These are phyloP conservation scores for Turdus rufiventris DNA, from an alignment of 2,113 vertebrate species.

Conservation along the genomic window DNA sequence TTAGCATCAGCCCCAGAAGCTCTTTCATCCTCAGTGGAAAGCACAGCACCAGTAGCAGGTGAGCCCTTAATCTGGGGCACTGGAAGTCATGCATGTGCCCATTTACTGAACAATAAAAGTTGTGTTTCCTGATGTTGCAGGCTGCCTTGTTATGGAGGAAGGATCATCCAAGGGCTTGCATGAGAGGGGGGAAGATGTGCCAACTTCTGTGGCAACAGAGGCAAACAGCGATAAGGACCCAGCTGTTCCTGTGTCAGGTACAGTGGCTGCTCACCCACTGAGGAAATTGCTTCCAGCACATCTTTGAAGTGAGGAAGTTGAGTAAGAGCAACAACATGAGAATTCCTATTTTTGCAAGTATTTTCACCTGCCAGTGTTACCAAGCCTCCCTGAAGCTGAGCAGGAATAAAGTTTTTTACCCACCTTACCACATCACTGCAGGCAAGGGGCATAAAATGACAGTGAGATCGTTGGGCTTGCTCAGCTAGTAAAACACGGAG, in stretches of 20 bases:
- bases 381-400: background rate
- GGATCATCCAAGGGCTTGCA: background rate
- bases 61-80: background rate
- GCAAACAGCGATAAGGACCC: background rate
- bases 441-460: background rate
- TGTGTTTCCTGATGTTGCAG: background rate
- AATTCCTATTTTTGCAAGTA: background rate
- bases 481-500: background rate
- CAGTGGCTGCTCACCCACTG: accelerated
- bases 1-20: background rate
- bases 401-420: background rate
- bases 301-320: background rate
- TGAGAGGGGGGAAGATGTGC: background rate
- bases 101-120: background rate
- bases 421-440: background rate
- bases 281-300: background rate
- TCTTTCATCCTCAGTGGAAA: background rate
- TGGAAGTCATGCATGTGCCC: background rate
- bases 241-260: background rate
- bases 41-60: conserved; percentile 4
- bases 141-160: background rate
- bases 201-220: background rate
- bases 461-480: background rate
- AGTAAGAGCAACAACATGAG: background rate
- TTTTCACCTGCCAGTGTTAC: background rate